These are phyloP conservation scores for Drosophila lacertosa DNA, from an alignment of 1,140 invertebrate species.

Conservation along the genomic window DNA sequence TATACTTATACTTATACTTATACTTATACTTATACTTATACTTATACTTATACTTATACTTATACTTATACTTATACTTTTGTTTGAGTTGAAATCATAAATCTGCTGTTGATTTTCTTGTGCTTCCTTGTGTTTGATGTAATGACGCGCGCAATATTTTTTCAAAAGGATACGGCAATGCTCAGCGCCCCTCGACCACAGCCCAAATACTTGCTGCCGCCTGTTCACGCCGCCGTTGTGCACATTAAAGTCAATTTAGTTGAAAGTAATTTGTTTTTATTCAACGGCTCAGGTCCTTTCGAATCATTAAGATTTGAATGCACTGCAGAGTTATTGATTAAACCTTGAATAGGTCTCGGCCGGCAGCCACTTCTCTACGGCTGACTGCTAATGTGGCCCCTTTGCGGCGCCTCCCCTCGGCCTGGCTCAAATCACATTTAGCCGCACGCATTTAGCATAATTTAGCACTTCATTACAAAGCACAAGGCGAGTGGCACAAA, in stretches of 20 bases:
- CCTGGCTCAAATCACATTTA: conserved; percentile 62
- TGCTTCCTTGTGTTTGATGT: conserved; percentile 63
- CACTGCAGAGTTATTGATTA: conserved; percentile 34
- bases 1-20: background rate
- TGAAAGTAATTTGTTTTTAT: conserved; percentile 72
- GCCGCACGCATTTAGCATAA: conserved; percentile 76
- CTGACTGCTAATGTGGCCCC: background rate
- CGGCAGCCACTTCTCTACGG: background rate
- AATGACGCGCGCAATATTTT: conserved; percentile 69
- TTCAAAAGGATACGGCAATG: conserved; percentile 1
- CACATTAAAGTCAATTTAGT: conserved; percentile 56
- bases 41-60: conserved; percentile 6
- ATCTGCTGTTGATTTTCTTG: conserved; percentile 57
- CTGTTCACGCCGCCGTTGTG: background rate
- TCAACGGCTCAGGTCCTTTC: conserved; percentile 17
- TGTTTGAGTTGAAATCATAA: conserved; percentile 38
- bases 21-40: background rate
- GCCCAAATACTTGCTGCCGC: background rate
- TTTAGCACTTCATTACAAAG: conserved; percentile 74
- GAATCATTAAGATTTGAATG: conserved; percentile 32
- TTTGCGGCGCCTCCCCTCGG: background rate
- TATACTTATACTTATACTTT: conserved; percentile 11
- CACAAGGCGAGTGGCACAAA: conserved; percentile 25
- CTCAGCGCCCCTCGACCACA: background rate
- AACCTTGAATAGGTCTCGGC: conserved; percentile 9